Base-by-base conservation (phyloP, 2,888 invertebrate genomes). In the Anoncus sp. region DNA sequence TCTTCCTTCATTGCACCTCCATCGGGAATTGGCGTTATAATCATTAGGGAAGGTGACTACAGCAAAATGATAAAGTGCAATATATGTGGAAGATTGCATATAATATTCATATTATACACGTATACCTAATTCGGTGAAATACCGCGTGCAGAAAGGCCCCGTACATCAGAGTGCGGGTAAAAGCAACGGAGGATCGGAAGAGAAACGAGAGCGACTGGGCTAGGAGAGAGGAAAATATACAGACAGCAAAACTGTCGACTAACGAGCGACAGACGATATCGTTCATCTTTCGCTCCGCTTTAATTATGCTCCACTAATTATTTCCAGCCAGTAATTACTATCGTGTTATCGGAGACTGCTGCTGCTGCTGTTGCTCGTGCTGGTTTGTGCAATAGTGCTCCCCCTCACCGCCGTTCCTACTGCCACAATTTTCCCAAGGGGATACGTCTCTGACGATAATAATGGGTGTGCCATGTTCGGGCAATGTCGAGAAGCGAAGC, bases 251-350 rank as follows among this genome's bases (percentile, higher is more conserved):
- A 88, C 86, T 87, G 87, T 86, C 86, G 85, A 83, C 87, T 88
- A 88, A 88, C 87, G 86, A 88, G 88, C 86, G 88, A 87, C 87
- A 88, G 87, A 85, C 87, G 86, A 87, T 88, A 88, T 87, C 86
- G 86, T 87, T 87, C 87, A 87, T 87, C 88, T 87, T 88, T 87
- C 87, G 86, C 86, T 84, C 85, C 81, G 85, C 86, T 86, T 87
- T 88, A 88, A 88, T 88, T 88, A 88, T 87, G 85, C 85, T 84
- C 86, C 86, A 87, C 87, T 88, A 87, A 88, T 88, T 88, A 88
- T 87, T 86, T 85, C 85, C 83, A 86, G 85, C 86, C 86, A 86
- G 87, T 88, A 88, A 87, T 87, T 88, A 87, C 87, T 87, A 85
- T 85, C 86, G 85, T 86, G 87, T 88, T 88, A 88, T 87, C 84